Evolutionary conservation across 2,888 invertebrate species (phyloP).

Genomic region (Poecilus cupreus): DNA sequence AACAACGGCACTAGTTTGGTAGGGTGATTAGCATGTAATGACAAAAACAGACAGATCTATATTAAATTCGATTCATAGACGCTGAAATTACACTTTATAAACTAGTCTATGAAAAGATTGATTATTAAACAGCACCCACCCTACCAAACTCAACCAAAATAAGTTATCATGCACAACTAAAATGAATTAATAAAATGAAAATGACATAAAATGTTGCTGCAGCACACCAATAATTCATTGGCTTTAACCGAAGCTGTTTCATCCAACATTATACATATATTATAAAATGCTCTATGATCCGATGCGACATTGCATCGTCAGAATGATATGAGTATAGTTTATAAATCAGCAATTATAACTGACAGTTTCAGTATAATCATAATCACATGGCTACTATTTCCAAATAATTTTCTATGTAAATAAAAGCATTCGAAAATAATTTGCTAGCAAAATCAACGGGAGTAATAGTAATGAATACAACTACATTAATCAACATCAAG

Average conservation of each 20-base stretch:
- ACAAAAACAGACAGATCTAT: slow-evolving; percentile 62
- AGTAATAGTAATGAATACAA: slow-evolving; percentile 37
- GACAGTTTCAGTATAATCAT: slow-evolving; percentile 14
- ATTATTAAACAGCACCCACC: slow-evolving; percentile 69
- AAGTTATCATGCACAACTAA: slow-evolving; percentile 59
- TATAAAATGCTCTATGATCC: slow-evolving; percentile 35
- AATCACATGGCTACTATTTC: slow-evolving; percentile 24
- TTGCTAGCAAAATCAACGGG: slow-evolving; percentile 47
- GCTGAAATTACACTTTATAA: not conserved
- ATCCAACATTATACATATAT: slow-evolving; percentile 33
- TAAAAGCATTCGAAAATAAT: slow-evolving; percentile 48
- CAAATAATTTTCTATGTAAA: slow-evolving; percentile 41
- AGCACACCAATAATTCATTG: slow-evolving; percentile 30
- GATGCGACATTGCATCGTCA: not conserved
- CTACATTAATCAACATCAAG: slow-evolving; percentile 58
- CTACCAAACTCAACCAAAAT: slow-evolving; percentile 70
- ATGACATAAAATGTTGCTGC: slow-evolving; percentile 58
- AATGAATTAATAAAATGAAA: slow-evolving; percentile 61
- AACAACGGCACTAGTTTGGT: slow-evolving; percentile 66
- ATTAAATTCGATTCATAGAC: slow-evolving; percentile 42
- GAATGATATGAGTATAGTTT: slow-evolving; percentile 36
- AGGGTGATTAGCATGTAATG: slow-evolving; percentile 68
- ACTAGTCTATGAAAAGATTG: slow-evolving; percentile 28
- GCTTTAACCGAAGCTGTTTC: slow-evolving; percentile 25
- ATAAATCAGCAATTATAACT: slow-evolving; percentile 2